Evolutionary conservation across 2,797 vertebrate genomes (phyloP).

Genomic region (Gobio occitaniae): DNA sequence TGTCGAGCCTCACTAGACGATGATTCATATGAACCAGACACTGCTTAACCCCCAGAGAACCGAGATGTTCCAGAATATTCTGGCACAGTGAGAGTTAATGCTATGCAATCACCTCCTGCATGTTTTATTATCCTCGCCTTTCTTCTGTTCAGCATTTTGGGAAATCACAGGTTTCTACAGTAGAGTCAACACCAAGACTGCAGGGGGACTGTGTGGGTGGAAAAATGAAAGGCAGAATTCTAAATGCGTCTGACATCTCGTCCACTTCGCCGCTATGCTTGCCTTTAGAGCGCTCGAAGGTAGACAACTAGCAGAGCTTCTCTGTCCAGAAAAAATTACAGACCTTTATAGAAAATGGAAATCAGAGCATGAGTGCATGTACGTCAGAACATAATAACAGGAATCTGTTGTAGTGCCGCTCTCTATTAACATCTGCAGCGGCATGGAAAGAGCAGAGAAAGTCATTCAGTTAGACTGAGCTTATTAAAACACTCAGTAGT

Average conservation of each 20-base stretch:
- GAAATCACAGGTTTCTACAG: constrained; percentile 77
- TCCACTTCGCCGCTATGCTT: constrained; percentile 71
- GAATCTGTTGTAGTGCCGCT: constrained; percentile 21
- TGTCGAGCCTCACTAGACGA: constrained; percentile 38
- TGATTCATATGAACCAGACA: constrained; percentile 41
- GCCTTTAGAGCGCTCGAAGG: constrained; percentile 69
- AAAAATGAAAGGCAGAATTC: constrained; percentile 82
- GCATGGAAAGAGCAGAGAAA: not conserved
- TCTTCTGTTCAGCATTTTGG: constrained; percentile 69
- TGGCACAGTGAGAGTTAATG: constrained; percentile 4
- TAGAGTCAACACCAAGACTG: constrained; percentile 73
- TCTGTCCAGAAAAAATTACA: constrained; percentile 50
- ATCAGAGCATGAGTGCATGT: constrained; percentile 42
- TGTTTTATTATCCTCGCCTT: constrained; percentile 44
- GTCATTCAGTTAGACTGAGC: constrained; percentile 20
- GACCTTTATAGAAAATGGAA: constrained; percentile 56
- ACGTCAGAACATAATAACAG: constrained; percentile 53
- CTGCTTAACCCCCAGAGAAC: constrained; percentile 23
- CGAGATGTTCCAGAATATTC: constrained; percentile 15
- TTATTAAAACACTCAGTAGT: constrained; percentile 25
- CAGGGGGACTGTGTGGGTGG: constrained; percentile 78
- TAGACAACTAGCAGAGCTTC: constrained; percentile 67
- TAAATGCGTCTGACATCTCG: constrained; percentile 80
- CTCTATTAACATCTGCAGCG: constrained; percentile 42
- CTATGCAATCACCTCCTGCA: constrained; percentile 62